Evolutionary conservation across 1,140 invertebrate species (phyloP).

Genomic region (Yoshiicerus persimilis): DNA sequence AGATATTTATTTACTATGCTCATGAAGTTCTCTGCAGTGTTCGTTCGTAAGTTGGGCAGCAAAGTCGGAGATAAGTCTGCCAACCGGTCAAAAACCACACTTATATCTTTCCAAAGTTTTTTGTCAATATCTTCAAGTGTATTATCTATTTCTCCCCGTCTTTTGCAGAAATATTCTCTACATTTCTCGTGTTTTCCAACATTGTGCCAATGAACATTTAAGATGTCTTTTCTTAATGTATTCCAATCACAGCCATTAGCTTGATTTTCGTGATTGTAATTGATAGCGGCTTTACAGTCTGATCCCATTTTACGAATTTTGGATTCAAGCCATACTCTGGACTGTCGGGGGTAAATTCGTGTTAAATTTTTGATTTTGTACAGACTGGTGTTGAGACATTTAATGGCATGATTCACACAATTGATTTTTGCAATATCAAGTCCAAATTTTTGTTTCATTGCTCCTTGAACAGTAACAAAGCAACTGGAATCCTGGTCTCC

Average conservation of each 20-base stretch:
- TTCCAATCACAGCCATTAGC: not conserved
- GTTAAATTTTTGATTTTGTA: not conserved
- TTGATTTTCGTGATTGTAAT: not conserved
- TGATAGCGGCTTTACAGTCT: not conserved
- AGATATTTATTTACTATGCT: not conserved
- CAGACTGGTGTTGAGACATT: not conserved
- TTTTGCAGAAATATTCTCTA: not conserved
- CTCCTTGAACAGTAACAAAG: not conserved
- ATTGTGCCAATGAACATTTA: not conserved
- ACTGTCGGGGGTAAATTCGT: not conserved
- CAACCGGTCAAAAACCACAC: not conserved
- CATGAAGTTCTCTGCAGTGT: not conserved
- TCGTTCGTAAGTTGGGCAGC: not conserved
- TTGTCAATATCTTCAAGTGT: not conserved
- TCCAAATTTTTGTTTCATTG: not conserved
- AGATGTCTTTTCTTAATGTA: not conserved
- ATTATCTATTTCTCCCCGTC: not conserved
- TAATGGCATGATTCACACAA: not conserved
- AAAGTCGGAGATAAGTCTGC: not conserved
- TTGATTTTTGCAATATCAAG: not conserved
- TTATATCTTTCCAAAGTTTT: not conserved
- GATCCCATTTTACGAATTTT: not conserved
- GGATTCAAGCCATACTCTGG: not conserved
- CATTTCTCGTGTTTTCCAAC: not conserved
- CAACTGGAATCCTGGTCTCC: not conserved